phyloP scores from a whole-genome alignment of 2,888 invertebrate genomes.

The Capitulum mitella region DNA sequence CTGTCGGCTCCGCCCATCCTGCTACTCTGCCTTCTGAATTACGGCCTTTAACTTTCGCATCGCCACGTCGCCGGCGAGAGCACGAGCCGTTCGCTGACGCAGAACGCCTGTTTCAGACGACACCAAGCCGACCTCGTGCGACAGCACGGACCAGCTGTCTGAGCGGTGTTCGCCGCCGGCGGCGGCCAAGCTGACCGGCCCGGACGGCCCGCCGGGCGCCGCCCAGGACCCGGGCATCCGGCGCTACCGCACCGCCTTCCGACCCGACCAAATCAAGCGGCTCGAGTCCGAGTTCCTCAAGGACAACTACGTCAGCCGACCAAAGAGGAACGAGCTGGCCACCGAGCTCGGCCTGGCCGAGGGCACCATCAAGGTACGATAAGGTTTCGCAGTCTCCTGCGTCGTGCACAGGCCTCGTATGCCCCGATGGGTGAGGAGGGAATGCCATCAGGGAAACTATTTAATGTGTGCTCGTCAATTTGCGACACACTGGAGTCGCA shows the following conservation, averaged over 20 bases:
- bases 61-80: no score
- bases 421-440: no score
- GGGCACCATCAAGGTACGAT: slow-evolving; percentile 35
- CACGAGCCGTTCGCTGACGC: no score
- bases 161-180: background rate
- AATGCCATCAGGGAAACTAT: no score
- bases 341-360: slow-evolving; percentile 34
- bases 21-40: no score
- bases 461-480: no score
- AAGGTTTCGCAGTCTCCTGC: slow-evolving; percentile 4
- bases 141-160: slow-evolving; percentile 12
- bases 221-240: slow-evolving; percentile 22
- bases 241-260: slow-evolving; percentile 36
- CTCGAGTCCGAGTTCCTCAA: slow-evolving; percentile 35
- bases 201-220: background rate
- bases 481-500: no score
- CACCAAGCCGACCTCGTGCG: background rate
- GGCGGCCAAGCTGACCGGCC: background rate
- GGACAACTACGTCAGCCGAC: slow-evolving; percentile 36
- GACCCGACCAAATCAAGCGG: slow-evolving; percentile 33
- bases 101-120: background rate
- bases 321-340: slow-evolving; percentile 34
- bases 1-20: no score
- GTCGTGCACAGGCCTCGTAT: no score
- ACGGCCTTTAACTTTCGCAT: no score